Conservation (phyloP, 2,888 invertebrate genomes). For the Pterobdella sp. region DNA sequence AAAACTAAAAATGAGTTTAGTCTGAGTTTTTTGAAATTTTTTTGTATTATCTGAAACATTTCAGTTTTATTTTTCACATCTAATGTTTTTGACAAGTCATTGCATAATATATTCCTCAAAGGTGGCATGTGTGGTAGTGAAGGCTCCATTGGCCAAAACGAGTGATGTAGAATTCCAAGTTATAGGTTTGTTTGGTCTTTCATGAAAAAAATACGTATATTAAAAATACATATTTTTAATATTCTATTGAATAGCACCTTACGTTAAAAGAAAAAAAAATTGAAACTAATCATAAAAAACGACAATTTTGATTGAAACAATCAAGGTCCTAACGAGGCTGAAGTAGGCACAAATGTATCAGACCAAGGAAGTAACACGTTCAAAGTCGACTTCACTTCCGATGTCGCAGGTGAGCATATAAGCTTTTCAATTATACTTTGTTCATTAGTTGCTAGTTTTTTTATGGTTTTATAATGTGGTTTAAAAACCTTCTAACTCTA, state of each 20-base stretch:
- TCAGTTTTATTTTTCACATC: too few species aligned
- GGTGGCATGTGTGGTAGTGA: conserved; percentile 22
- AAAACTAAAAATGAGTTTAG: too few species aligned
- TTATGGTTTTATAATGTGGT: too few species aligned
- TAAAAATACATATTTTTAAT: background rate
- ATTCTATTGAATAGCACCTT: background rate
- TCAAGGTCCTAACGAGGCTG: conserved; percentile 28
- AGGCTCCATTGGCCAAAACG: conserved; percentile 28
- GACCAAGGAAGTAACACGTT: conserved; percentile 24
- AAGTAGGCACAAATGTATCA: conserved; percentile 19
- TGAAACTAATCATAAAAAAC: background rate
- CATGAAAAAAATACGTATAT: background rate
- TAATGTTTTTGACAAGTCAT: too few species aligned
- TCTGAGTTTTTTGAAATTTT: too few species aligned
- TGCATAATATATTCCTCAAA: too few species aligned
- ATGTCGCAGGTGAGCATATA: conserved; percentile 32
- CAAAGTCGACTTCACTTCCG: conserved; percentile 32
- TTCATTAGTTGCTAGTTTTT: too few species aligned
- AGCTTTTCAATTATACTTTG: too few species aligned
- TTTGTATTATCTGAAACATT: too few species aligned
- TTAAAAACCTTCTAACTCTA: too few species aligned
- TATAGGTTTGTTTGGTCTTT: conserved; percentile 10
- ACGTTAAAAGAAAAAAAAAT: background rate
- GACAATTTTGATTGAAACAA: background rate
- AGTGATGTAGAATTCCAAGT: conserved; percentile 30